phyloP scores from a whole-genome alignment of 2,113 vertebrate species.

The Sebastes fasciatus region DNA sequence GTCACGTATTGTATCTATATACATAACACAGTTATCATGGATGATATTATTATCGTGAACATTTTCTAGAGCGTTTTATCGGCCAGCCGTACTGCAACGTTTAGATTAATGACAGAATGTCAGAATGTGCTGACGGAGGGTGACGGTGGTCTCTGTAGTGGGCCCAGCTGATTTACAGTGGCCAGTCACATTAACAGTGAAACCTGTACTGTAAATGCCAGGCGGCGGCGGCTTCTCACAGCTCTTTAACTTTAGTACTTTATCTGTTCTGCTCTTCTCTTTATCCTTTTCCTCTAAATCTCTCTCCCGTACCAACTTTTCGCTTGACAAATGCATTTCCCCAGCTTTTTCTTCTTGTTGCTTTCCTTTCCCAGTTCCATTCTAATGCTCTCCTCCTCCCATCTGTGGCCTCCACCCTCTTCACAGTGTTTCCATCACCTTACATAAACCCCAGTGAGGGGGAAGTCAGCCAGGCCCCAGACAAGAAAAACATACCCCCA shows the following conservation, averaged over 20 bases:
- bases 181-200: conserved; percentile 37
- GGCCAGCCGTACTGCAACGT: neutral
- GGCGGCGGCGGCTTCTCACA: conserved; percentile 24
- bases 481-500: conserved; percentile 64
- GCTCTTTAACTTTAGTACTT: neutral
- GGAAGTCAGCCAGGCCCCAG: conserved; percentile 56
- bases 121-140: conserved; percentile 19
- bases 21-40: too few species aligned
- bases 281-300: conserved; percentile 3
- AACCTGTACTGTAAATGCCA: conserved; percentile 23
- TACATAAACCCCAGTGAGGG: conserved; percentile 51
- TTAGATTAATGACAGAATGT: conserved; percentile 24
- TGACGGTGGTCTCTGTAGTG: conserved; percentile 38
- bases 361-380: conserved; percentile 20
- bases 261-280: conserved; percentile 59
- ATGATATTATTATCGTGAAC: too few species aligned
- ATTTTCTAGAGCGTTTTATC: neutral
- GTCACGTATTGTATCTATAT: too few species aligned
- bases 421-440: conserved; percentile 67
- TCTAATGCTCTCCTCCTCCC: conserved; percentile 24
- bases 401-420: conserved; percentile 42
- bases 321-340: conserved; percentile 20
- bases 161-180: conserved; percentile 35
- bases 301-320: conserved; percentile 2
- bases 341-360: conserved; percentile 23